These are phyloP conservation scores for Epizoanthus scotinus DNA, from an alignment of 92 coral and sea anemone genomes.

Conservation along the genomic window DNA sequence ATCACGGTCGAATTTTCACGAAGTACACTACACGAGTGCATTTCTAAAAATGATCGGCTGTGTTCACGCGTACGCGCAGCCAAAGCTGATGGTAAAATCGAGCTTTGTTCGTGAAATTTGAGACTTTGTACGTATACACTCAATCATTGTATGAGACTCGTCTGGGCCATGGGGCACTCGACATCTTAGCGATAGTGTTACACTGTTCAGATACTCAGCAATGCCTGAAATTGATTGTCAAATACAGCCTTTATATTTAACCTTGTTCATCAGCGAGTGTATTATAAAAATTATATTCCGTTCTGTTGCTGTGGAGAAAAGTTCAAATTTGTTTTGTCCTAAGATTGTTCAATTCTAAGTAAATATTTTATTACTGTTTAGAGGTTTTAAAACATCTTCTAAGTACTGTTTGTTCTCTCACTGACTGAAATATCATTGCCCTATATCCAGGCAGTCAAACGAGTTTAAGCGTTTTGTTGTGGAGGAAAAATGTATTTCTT, in stretches of 20 bases:
- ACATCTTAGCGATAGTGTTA: slow-evolving; percentile 37
- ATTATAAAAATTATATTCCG: not conserved
- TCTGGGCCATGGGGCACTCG: slow-evolving; percentile 21
- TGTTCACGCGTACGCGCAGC: not conserved
- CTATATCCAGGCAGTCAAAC: too few relatives aligned
- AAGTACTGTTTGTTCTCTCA: too few relatives aligned
- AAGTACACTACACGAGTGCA: not conserved
- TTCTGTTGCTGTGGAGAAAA: not conserved
- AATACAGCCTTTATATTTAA: not conserved
- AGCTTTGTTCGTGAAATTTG: slow-evolving; percentile 65
- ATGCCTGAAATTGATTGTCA: not conserved
- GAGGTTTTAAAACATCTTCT: too few relatives aligned
- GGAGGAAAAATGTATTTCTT: too few relatives aligned
- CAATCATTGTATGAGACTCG: slow-evolving; percentile 71
- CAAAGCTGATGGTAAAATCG: slow-evolving; percentile 37
- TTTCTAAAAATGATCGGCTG: slow-evolving; percentile 2
- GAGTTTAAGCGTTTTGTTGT: too few relatives aligned
- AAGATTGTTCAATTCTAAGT: not conserved
- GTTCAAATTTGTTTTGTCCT: not conserved
- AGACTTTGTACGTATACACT: slow-evolving; percentile 68
- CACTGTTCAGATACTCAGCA: slow-evolving; percentile 2
- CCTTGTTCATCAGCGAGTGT: not conserved
- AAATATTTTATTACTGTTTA: too few relatives aligned
- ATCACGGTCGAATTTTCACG: not conserved
- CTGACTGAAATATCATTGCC: too few relatives aligned